These are phyloP conservation scores for Anguilla japonica DNA, from an alignment of 2,113 vertebrate species.

Conservation along the genomic window DNA sequence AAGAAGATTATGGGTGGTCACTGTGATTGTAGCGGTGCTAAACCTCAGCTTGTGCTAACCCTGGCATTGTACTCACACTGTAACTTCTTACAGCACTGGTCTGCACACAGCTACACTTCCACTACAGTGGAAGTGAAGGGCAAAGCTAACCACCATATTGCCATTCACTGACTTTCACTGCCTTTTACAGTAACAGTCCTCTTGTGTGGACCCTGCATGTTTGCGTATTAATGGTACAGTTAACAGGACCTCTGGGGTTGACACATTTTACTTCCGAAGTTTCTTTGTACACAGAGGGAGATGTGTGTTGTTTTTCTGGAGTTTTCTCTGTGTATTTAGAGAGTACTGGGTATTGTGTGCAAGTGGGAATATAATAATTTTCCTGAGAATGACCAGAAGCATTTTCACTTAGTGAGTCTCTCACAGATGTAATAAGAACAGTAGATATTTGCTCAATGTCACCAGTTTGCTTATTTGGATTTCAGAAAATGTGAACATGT, in stretches of 20 bases:
- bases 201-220: not conserved
- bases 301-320: not conserved
- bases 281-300: not conserved
- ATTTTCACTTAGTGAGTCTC: not conserved
- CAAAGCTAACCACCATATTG: not conserved
- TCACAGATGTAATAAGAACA: too few relatives aligned
- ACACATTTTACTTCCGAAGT: not conserved
- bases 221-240: not conserved
- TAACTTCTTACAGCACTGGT: not conserved
- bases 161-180: not conserved
- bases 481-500: too few relatives aligned
- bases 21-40: not conserved
- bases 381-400: not conserved
- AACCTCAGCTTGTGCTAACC: slow-evolving; percentile 6
- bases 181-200: not conserved
- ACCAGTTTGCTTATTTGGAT: too few relatives aligned
- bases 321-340: not conserved
- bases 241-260: not conserved
- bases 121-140: not conserved
- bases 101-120: not conserved
- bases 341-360: not conserved
- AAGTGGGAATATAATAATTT: not conserved
- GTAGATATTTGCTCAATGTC: too few relatives aligned
- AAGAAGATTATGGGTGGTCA: not conserved
- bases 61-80: not conserved